Conservation (phyloP, 1,140 invertebrate genomes). For the Drosophila busckii region DNA sequence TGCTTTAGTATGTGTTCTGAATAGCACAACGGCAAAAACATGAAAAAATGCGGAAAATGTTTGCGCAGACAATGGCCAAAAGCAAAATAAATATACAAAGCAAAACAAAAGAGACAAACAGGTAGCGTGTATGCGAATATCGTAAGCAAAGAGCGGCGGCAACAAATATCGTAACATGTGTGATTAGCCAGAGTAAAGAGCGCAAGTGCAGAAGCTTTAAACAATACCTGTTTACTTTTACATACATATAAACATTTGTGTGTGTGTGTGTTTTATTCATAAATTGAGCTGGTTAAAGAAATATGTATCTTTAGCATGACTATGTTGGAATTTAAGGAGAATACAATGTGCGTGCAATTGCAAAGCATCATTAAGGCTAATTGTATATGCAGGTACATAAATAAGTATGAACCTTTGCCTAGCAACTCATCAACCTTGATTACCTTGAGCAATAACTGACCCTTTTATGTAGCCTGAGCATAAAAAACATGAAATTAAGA, state of each 20-base stretch:
- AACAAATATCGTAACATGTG: conserved; percentile 31
- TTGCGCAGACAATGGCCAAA: conserved; percentile 52
- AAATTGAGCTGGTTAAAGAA: too few species aligned
- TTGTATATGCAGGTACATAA: too few species aligned
- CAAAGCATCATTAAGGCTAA: conserved; percentile 66
- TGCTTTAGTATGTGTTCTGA: conserved; percentile 54
- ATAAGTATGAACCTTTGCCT: too few species aligned
- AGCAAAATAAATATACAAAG: conserved; percentile 30
- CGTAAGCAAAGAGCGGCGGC: conserved; percentile 17
- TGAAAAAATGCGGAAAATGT: conserved; percentile 74
- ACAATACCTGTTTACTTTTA: too few species aligned
- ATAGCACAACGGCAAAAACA: conserved; percentile 26
- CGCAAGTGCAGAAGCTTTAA: too few species aligned
- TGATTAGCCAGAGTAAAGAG: conserved; percentile 1
- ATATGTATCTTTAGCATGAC: too few species aligned
- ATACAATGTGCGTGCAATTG: too few species aligned
- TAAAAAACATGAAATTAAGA: too few species aligned
- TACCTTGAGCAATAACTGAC: conserved; percentile 54
- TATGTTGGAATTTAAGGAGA: too few species aligned
- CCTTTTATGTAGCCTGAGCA: conserved; percentile 29
- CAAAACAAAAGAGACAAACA: conserved; percentile 56
- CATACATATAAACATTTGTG: too few species aligned
- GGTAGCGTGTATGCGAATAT: conserved; percentile 48
- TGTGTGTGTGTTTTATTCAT: too few species aligned
- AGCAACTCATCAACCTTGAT: conserved; percentile 59